A percentile compares a stretch with the other conserved stretches of the same genome.
Evolutionary conservation across 2,888 invertebrate species (phyloP).

Genomic region (Nowickia ferox): DNA sequence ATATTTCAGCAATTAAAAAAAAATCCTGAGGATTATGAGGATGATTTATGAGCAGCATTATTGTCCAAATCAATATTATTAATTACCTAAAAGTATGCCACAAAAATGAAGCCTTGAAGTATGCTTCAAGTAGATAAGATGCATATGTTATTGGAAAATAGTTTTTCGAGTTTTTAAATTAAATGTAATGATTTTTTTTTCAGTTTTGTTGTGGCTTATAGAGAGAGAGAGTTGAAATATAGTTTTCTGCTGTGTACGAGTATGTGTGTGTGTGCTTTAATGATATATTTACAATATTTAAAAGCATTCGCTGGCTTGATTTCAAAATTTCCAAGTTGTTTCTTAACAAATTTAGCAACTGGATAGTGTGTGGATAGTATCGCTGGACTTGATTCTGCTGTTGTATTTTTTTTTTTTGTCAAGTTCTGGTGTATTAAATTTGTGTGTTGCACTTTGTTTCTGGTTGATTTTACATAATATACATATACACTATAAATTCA

Average conservation of each 20-base stretch:
- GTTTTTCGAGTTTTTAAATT: background rate
- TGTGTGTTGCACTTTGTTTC: slow-evolving; percentile 31
- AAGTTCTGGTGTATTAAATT: slow-evolving; percentile 17
- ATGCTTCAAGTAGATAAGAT: no score
- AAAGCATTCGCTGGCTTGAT: background rate
- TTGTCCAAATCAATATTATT: background rate
- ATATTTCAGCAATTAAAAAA: slow-evolving; percentile 7
- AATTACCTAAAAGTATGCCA: slow-evolving; percentile 12
- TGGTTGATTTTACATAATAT: slow-evolving; percentile 7
- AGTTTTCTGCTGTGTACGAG: background rate
- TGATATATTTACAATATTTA: slow-evolving; percentile 9
- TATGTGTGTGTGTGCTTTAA: background rate
- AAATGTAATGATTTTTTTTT: background rate
- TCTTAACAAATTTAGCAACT: slow-evolving; percentile 6
- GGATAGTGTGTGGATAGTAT: slow-evolving; percentile 66
- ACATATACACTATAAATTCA: background rate
- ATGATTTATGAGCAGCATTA: background rate
- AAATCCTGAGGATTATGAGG: slow-evolving; percentile 40
- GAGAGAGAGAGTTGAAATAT: no score
- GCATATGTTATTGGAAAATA: background rate
- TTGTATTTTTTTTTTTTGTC: slow-evolving; percentile 29
- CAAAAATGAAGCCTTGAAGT: background rate
- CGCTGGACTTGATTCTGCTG: slow-evolving; percentile 61
- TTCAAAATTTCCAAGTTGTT: slow-evolving; percentile 9
- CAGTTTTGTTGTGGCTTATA: no score